Evolutionary conservation across 2,113 vertebrate genomes (phyloP), one percentile per base, ranked within the genome.

Genomic region (Nothocercus julius): DNA sequence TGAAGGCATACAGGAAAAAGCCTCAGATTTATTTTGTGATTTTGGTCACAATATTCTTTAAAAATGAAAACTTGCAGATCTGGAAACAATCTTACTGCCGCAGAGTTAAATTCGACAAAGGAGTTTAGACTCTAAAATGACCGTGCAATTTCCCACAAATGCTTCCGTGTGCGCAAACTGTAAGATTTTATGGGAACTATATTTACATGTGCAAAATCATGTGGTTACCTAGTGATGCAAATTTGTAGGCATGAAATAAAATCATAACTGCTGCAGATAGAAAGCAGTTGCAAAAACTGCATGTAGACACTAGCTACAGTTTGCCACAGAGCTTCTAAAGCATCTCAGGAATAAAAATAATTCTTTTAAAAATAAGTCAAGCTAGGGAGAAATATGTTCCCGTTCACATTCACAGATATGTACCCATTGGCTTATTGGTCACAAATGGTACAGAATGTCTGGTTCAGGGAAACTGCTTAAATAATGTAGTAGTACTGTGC

Each of bases 81-180:
- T 90, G 93, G 87, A 95, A 97, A 76, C 85, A 96, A 92, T 95
- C 83, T 93, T 75, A 80, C 45, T 82, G 92, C 82, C 88, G 89
- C 47, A 87, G 40, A 95, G 70, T 64, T 90, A 87, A 92, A 96
- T 90, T 93, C 53, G 78, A 40, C 69, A 84, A 82, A 80, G 12
- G 68, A 91, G 17, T 30, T 13, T 63, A 61, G 79, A 83, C 68
- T 95, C 67, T 72, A 85, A 94, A 92, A 91, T 32, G 69, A 91
- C 76, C 3, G 0, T 88, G 38, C 87, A 83, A 51, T 90, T 95
- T 81, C 80, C 61, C 76, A 94, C 85, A 95, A 90, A 83, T 78
- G 80, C 79, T 95, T 91, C 79, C 2, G 9, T 88, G 93, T 78
- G 53, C 73, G 73, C 2, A n/a, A 95, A 53, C 4, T 1, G 47